Base-by-base conservation (phyloP, 2,888 invertebrate genomes). In the Drosophila pullipes region DNA sequence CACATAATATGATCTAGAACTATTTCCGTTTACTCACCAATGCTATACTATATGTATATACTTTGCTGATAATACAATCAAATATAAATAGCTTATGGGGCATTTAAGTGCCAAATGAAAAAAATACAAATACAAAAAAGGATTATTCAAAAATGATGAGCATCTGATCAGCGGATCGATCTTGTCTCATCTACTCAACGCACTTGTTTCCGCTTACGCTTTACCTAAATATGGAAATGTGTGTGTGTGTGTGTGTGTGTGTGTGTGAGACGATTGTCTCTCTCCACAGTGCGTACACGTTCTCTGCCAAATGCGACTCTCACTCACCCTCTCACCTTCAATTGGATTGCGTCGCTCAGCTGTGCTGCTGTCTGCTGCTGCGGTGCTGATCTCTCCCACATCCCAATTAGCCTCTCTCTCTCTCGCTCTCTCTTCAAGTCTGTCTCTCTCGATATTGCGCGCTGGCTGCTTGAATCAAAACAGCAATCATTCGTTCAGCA, bases 121-220 rank as follows among this genome's bases (percentile, higher is more conserved):
- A 35, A 25, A 22, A 50, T 41, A 1, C 3, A 1, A 41, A 33
- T 28, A 30, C 13, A 49, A 55, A 28, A 50, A 50, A 16, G 4
- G 10, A 11, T 6, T 5, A 6, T 16, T 35, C 4, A 6, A 10
- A 3, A 41, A 39, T 41, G 16, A 35, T 33, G 57, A 44, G 70
- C 47, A 76, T 76, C 33, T n/a, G 25, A 31, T 54, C 65, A 25
- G 33, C 13, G 28, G 37, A 52, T 62, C 81, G 81, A 69, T 52
- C 55, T 64, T 57, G 49, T 16, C 54, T 52, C 10, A 35, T 9
- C 52, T 58, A 55, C 50, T 55, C 35, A 41, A 7, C 57, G 41
- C 89, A 86, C 87, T 89, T 89, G 85, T 69, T 88, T 79, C 77
- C 64, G 71, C 66, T 75, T 60, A 55, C 44, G 44, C 58, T 70